Conservation (phyloP, 2,888 invertebrate genomes). For the Pterobdella sp. region DNA sequence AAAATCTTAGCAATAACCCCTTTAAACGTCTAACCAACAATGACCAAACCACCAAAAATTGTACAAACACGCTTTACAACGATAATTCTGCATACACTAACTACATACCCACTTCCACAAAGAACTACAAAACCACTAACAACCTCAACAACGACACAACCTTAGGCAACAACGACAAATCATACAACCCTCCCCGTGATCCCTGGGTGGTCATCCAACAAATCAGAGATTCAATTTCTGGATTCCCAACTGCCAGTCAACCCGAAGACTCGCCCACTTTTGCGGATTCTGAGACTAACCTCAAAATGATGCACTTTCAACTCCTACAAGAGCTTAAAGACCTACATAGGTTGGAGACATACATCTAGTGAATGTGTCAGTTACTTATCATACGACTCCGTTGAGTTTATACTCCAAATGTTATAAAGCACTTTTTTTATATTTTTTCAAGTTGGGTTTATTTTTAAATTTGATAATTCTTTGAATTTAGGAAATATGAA, state of each 20-base stretch:
- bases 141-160: neutral
- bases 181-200: neutral
- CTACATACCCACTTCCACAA: neutral
- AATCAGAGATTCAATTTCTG: no score
- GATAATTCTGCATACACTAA: neutral
- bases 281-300: neutral
- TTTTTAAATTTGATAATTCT: no score
- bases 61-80: neutral
- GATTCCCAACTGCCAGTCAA: no score
- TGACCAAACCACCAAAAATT: neutral
- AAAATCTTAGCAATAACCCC: neutral
- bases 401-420: no score
- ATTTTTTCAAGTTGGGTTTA: no score
- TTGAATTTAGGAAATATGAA: no score
- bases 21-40: neutral
- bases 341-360: neutral
- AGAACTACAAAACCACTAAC: neutral
- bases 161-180: neutral
- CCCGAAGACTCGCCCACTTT: no score
- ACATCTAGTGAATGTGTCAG: no score
- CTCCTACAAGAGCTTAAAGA: neutral
- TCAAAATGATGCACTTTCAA: neutral
- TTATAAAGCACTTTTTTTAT: no score
- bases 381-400: no score
- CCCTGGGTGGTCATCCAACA: neutral